Evolutionary conservation across 2,113 vertebrate genomes (phyloP), one percentile per base, ranked within the genome.

Genomic region (Alouatta palliata): DNA sequence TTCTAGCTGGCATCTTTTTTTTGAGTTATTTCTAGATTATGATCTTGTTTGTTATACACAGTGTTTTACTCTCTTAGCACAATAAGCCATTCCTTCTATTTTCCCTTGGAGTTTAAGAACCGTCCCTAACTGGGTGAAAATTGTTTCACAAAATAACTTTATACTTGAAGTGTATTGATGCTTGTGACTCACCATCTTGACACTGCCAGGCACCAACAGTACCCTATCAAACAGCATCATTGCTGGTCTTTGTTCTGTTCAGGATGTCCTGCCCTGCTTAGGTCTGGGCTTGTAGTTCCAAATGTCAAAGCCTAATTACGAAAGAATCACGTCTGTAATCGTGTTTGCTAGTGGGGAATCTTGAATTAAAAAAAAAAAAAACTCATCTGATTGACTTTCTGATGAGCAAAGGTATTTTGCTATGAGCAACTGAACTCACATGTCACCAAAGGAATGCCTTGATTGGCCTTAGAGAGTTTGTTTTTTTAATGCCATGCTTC

Each of bases 331-430:
- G 83, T 94, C 58, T 84, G 17, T 68, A 32, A 76, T 84, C 40
- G 11, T 73, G 27, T 66, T 96, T 94, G 81, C 66, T 43, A 80
- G 6, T 92, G 81, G 71, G 25, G 58, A 64, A 66, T 73, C 75
- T 52, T 87, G 37, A 93, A 71, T 90, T 73, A 8, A 81, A 58
- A 12, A 68, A 40, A 58, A 87, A 14, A 27, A 80, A 75, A 66
- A 30, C 20, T 35, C 19, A 76, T 84, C 75, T 96, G 20, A 94
- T 70, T 90, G 47, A 82, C 91, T 94, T 96, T 97, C 64, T 91
- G 54, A 83, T 81, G 5, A 45, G 19, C 30, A 90, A 82, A 83
- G 45, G 3, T 35, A 82, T 88, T 88, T 92, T 79, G 1, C 27
- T 73, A 12, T 81, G 70, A 93, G 86, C 21, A 73, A 16, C 68